Evolutionary conservation across 2,888 invertebrate species (phyloP).

Genomic region (Polydrusus pterygomalis): DNA sequence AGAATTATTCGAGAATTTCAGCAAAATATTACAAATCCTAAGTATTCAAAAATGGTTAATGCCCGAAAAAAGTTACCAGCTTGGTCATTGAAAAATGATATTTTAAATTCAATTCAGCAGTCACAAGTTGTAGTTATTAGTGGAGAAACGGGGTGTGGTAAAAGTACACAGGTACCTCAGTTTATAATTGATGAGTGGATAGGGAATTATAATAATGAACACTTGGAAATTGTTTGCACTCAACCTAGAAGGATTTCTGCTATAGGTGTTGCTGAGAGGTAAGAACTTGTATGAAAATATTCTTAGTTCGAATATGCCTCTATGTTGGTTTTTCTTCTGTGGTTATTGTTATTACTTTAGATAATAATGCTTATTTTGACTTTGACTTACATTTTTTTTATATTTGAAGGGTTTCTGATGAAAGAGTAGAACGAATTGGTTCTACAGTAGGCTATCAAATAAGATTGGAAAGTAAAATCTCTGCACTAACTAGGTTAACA

Average conservation of each 20-base stretch:
- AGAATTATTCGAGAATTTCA: slow-evolving; percentile 78
- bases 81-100: slow-evolving; percentile 81
- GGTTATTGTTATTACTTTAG: neutral
- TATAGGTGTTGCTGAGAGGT: slow-evolving; percentile 91
- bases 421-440: slow-evolving; percentile 87
- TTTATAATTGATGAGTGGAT: slow-evolving; percentile 93
- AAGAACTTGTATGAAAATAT: slow-evolving; percentile 3
- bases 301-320: no score
- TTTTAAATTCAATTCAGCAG: slow-evolving; percentile 78
- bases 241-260: slow-evolving; percentile 95
- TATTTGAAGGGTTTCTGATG: slow-evolving; percentile 80
- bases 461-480: slow-evolving; percentile 85
- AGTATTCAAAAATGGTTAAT: slow-evolving; percentile 80
- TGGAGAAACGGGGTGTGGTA: slow-evolving; percentile 90
- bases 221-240: slow-evolving; percentile 91
- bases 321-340: neutral
- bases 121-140: slow-evolving; percentile 82
- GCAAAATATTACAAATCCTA: slow-evolving; percentile 76
- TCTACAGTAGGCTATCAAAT: slow-evolving; percentile 82
- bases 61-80: slow-evolving; percentile 81
- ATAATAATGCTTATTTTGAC: no score
- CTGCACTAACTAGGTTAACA: slow-evolving; percentile 85
- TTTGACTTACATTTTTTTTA: slow-evolving; percentile 5
- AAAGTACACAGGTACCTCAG: slow-evolving; percentile 89
- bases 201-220: slow-evolving; percentile 75